phyloP scores from a whole-genome alignment of 1,140 invertebrate species.

The Monochamus saltuarius region DNA sequence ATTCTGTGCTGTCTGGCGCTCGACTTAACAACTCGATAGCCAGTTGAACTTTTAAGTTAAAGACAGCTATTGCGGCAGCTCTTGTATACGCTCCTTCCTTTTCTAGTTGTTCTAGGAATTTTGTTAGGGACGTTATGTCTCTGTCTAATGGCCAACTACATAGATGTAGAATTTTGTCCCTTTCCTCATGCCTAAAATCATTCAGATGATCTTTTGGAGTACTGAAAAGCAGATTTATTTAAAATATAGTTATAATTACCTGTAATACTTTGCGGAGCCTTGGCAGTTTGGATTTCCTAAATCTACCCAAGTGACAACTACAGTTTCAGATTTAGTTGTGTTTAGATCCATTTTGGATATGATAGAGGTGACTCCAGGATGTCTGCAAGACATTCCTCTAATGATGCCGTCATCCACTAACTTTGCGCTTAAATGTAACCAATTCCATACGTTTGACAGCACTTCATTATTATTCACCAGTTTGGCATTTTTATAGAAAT shows the following conservation, averaged over 20 bases:
- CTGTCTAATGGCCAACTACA: slow-evolving; percentile 85
- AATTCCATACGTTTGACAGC: slow-evolving; percentile 71
- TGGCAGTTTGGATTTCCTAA: slow-evolving; percentile 47
- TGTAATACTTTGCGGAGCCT: slow-evolving; percentile 47
- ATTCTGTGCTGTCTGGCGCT: slow-evolving; percentile 56
- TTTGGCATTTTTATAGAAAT: slow-evolving; percentile 66
- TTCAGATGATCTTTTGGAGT: slow-evolving; percentile 22
- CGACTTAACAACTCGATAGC: slow-evolving; percentile 84
- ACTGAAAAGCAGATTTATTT: slow-evolving; percentile 32
- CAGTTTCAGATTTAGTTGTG: slow-evolving; percentile 57
- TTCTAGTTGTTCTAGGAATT: slow-evolving; percentile 63
- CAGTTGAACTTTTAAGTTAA: slow-evolving; percentile 79
- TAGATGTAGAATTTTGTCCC: slow-evolving; percentile 76
- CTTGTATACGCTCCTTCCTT: slow-evolving; percentile 69
- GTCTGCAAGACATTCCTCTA: slow-evolving; percentile 59
- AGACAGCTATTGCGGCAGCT: slow-evolving; percentile 87
- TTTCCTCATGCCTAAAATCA: slow-evolving; percentile 67
- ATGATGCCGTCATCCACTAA: slow-evolving; percentile 66
- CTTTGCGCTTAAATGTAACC: slow-evolving; percentile 70
- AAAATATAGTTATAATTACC: slow-evolving; percentile 36
- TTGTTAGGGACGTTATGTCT: slow-evolving; percentile 53
- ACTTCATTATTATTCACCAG: slow-evolving; percentile 63
- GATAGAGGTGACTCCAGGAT: slow-evolving; percentile 69
- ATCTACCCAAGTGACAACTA: slow-evolving; percentile 58
- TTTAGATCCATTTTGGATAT: slow-evolving; percentile 56